phyloP scores from a whole-genome alignment of 2,113 vertebrate species.

The Leptocoma aspasia region DNA sequence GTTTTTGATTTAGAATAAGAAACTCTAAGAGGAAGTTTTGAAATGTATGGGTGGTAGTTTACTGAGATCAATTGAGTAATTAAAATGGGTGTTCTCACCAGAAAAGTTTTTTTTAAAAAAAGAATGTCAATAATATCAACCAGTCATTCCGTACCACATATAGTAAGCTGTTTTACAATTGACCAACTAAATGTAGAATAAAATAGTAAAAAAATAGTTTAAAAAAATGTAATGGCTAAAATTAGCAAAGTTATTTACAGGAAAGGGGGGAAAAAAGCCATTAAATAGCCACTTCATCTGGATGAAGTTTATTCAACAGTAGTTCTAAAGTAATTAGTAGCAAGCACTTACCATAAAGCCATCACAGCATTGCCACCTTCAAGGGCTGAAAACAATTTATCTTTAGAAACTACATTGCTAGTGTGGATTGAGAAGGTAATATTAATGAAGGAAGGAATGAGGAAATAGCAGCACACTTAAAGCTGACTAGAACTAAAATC shows the following conservation, averaged over 20 bases:
- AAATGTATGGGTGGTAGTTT: background rate
- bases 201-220: background rate
- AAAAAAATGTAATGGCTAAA: constrained; percentile 33
- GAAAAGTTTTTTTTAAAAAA: background rate
- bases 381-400: constrained; percentile 35
- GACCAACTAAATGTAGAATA: constrained; percentile 10
- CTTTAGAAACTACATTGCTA: constrained; percentile 15
- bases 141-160: background rate
- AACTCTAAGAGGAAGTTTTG: background rate
- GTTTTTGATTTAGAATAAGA: background rate
- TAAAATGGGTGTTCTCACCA: background rate
- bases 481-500: constrained; percentile 31
- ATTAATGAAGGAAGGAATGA: constrained; percentile 34
- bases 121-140: background rate
- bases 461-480: constrained; percentile 10
- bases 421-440: background rate
- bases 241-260: constrained; percentile 62
- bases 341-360: constrained; percentile 29
- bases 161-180: background rate
- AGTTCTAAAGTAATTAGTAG: constrained; percentile 60
- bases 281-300: background rate
- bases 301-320: constrained; percentile 36
- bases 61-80: constrained; percentile 26
- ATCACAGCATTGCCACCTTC: constrained; percentile 42
- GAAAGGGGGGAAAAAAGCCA: background rate